Base-by-base conservation (phyloP, 2,113 vertebrate species). In the Tauraco erythrolophus region DNA sequence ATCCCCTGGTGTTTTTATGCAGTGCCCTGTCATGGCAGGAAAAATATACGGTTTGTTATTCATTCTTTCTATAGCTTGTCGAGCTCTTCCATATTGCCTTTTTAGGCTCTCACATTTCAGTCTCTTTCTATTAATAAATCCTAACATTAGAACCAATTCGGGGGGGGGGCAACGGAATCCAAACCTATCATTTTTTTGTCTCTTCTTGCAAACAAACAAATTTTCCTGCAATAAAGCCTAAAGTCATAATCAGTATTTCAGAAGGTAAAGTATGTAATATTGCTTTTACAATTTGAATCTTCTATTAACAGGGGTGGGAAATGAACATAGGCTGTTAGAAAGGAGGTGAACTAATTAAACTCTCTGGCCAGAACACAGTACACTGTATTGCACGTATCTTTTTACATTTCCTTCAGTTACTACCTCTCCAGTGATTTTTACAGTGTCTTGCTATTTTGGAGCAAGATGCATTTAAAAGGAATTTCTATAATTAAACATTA, bases 41-140 rank as follows among this genome's bases (percentile, higher is more conserved):
- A 95, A 97, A 97, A 97, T 97, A 97, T 85, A 95, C 6, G 65
- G 91, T 95, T 94, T 97, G 87, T 97, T 97, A 95, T 95, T 95
- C 92, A 54, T 50, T 65, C 54, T 79, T 58, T 95, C 86, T 79
- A 69, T 69, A 92, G 87, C 69, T 92, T 89, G 69, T 94, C 91
- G 94, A 94, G 86, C 53, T 91, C 69, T 97, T 92, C 94, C 61
- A 39, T 95, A 85, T 70, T 89, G 77, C 46, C 65, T 94, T 87
- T 92, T 82, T 70, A 94, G 57, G 78, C 30, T 85, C 35, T 88
- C 70, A 51, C 86, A 78, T 89, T 96, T 91, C 80, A 87, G 16
- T 43, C 81, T 89, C 57, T 54, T 71, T 84, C 86, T 91, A 28
- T 82, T 94, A 95, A 96, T 95, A 95, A 95, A 92, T 94, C 50